Base-by-base conservation (phyloP, 2,113 vertebrate genomes). In the Panthera tigris region DNA sequence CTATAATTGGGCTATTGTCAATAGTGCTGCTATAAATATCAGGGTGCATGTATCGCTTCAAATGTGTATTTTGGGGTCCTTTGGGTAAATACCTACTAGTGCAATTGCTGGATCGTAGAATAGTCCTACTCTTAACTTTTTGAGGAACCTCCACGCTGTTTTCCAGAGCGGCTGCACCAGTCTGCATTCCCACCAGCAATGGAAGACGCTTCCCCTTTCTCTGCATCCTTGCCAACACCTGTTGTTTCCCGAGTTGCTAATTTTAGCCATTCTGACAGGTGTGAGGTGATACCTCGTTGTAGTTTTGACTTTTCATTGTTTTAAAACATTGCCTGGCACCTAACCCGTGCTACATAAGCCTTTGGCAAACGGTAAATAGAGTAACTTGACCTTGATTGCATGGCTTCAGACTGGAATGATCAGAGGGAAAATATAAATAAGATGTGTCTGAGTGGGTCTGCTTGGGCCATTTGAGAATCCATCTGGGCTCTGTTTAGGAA, bases 401-500 rank as follows among this genome's bases (percentile, higher is more conserved):
- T 87, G 48, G 7, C 27, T 88, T 82, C n/a, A 33, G 36, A 39
- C 71, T 61, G 15, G 18, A 65, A 39, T 31, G 19, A n/a, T 68
- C n/a, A 71, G 79, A 91, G 31, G 48, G 45, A 87, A 94, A 83
- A 71, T 21, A 14, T 63, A 96, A 94, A 74, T 15, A 73, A 86
- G 82, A 81, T 18, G 12, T 74, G 18, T 73, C 10, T 3, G 23
- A 76, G 7, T 13, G 33, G 78, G 29, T 89, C 69, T 83, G 27
- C 48, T 76, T 80, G 52, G 48, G 27, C 48, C 19, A 50, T 93
- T 23, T 83, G 76, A 92, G 41, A 63, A 87, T 36, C 68, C 31
- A 61, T 15, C 3, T 41, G 45, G 50, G 25, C 50, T 90, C 41
- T 96, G 63, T 97, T 94, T 96, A 97, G 94, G 87, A 94, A 98